Evolutionary conservation across 2,797 vertebrate species (phyloP).

Genomic region (Enteromius mattozi): DNA sequence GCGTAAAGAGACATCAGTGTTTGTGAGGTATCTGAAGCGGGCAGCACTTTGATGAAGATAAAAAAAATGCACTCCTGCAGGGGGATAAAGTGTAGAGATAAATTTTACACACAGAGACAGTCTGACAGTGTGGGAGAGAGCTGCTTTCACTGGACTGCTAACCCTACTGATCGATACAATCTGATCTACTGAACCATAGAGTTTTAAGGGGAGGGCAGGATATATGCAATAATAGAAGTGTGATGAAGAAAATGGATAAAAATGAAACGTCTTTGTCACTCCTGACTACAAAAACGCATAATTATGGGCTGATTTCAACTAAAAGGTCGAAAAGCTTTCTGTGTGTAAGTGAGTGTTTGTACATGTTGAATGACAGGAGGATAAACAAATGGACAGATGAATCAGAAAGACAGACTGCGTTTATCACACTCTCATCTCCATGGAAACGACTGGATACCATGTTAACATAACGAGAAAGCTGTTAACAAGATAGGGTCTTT

Average conservation of each 20-base stretch:
- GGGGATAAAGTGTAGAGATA: neutral
- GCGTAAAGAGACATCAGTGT: slow-evolving; percentile 20
- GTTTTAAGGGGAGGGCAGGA: neutral
- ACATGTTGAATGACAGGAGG: slow-evolving; percentile 8
- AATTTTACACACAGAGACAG: neutral
- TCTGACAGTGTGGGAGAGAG: neutral
- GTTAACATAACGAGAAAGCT: neutral
- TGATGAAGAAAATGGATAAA: neutral
- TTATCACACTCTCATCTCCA: neutral
- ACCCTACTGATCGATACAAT: slow-evolving; percentile 17
- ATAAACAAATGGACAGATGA: slow-evolving; percentile 18
- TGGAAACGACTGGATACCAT: neutral
- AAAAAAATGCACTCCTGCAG: neutral
- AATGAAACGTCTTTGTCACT: neutral
- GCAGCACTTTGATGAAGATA: neutral
- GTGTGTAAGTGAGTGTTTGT: neutral
- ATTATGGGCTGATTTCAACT: neutral
- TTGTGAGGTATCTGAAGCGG: slow-evolving; percentile 30
- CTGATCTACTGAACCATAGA: neutral
- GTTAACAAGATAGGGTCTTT: neutral
- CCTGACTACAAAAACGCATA: neutral
- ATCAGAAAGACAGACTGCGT: slow-evolving; percentile 22
- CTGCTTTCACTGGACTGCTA: slow-evolving; percentile 22
- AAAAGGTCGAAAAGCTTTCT: neutral
- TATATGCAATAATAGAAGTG: neutral